A percentile compares a stretch with the other conserved stretches of the same genome.
These are phyloP conservation scores for Pheosia tremula DNA, from an alignment of 2,888 invertebrate genomes.

Conservation along the genomic window DNA sequence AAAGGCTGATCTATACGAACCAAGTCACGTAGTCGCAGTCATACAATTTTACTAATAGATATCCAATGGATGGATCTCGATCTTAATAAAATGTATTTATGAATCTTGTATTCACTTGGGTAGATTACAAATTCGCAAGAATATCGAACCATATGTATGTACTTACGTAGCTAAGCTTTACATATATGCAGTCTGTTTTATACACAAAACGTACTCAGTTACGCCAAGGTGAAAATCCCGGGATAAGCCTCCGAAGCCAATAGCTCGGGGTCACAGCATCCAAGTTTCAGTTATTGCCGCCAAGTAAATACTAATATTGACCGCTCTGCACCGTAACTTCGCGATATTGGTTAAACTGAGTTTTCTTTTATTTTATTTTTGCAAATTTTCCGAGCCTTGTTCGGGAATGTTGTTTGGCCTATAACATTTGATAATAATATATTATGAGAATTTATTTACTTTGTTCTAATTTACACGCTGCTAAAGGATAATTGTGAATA, in stretches of 20 bases:
- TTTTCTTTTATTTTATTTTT: constrained; percentile 12
- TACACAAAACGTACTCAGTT: constrained; percentile 24
- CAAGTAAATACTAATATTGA: constrained; percentile 61
- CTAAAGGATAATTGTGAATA: too few relatives aligned
- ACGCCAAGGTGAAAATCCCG: constrained; percentile 36
- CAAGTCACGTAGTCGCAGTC: not conserved
- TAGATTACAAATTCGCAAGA: not conserved
- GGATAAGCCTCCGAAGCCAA: constrained; percentile 30
- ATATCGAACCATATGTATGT: not conserved
- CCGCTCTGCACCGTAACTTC: constrained; percentile 38
- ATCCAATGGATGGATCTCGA: not conserved
- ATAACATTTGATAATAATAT: not conserved
- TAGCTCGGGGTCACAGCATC: constrained; percentile 25
- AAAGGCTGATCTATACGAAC: not conserved
- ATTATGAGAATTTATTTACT: too few relatives aligned
- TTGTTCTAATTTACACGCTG: too few relatives aligned
- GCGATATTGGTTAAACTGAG: constrained; percentile 37
- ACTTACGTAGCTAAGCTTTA: constrained; percentile 10
- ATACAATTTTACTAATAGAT: not conserved
- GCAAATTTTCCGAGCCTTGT: not conserved
- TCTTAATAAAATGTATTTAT: constrained; percentile 9
- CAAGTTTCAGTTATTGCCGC: constrained; percentile 55
- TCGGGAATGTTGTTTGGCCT: too few relatives aligned
- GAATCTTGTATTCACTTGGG: constrained; percentile 16
- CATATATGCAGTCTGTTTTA: constrained; percentile 23